Evolutionary conservation across 2,113 vertebrate genomes (phyloP), one percentile per base, ranked within the genome.

Genomic region (Silurus glanis): DNA sequence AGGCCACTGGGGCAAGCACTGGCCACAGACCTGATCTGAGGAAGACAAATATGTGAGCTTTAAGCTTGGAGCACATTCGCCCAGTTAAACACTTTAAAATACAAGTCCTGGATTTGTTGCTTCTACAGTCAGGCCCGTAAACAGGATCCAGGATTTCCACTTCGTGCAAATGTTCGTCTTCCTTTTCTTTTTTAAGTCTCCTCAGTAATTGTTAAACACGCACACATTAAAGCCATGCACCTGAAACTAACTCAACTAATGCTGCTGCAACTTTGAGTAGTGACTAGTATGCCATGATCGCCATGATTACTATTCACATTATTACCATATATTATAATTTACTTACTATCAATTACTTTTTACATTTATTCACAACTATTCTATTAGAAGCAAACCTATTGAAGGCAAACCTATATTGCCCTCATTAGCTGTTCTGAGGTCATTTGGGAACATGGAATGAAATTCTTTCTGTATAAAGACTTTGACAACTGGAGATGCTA

Each of bases 1-100:
- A 97, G 93, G 56, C 97, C 94, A 93, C 95, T 94, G 87, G 97
- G 97, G 89, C 98, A 99, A 90, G 96, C 96, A 85, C 94, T 97
- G 90, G 97, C 95, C 90, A 99, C 91, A 17, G 95, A 96, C 87
- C 96, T 97, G 87, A 99, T 96, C 98, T 99, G 90, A 9, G 10
- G 79, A 87, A 92, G 17, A 90, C 28, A 82, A 6, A 58, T 8
- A 83, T 56, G 51, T 37, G 9, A 58, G 7, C 69, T 8, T 55
- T 51, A 25, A 64, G 2, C 14, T 4, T 64, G 66, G 1, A 56
- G 4, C 21, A 56, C 10, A 75, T 45, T 74, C 10, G 37, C 12
- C 23, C 10, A 47, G 25, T 49, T 66, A 67, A 67, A 83, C 19
- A 67, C 47, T n/a, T 9, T 37, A 69, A 83, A 83, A 55, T 7